Base-by-base conservation (phyloP, 1,140 invertebrate species). In the Ladona fulva region DNA sequence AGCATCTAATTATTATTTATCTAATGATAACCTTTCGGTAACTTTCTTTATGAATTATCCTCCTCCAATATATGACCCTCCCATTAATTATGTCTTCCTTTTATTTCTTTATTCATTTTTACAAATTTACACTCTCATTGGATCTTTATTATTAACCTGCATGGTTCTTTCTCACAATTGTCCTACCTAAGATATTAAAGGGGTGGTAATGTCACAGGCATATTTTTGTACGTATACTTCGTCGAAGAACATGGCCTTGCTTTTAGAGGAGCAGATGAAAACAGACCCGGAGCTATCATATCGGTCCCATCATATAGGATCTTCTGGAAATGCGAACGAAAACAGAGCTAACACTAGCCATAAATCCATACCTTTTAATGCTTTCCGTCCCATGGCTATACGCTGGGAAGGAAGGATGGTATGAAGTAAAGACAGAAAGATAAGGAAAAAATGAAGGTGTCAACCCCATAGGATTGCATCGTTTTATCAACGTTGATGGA, bases 401-500 rank as follows among this genome's bases (percentile, higher is more conserved):
- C 29, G 29, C 29, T 37, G 29, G 29, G 29, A 37, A 37, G 29
- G 29, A 3, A 6, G 52, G 52, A 66, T 19, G n/a, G 5, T 19
- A 10, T 52, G 44, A 19, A 52, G 44, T 52, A 10, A 66, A 66
- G n/a, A 22, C 14, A 66, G n/a, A 66, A 12, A 66, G 52, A 19
- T 66, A 19, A 16, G 16, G n/a, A 66, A 66, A 66, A 66, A 66
- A 66, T 66, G 52, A 66, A 66, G 52, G 52, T 66, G 52, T 66
- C 52, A 66, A 22, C 16, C 52, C 16, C n/a, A 12, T 22, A 66
- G n/a, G 16, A 66, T 22, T 66, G 52, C 52, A 66, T 19, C 52
- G 52, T 66, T 66, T 66, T 66, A 66, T 66, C 52, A 66, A 22
- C 52, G 52, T 66, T 66, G 52, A 66, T 66, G 52, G 52, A 66